Base-by-base conservation (phyloP, 2,888 invertebrate genomes). In the Heliothis peltigera region DNA sequence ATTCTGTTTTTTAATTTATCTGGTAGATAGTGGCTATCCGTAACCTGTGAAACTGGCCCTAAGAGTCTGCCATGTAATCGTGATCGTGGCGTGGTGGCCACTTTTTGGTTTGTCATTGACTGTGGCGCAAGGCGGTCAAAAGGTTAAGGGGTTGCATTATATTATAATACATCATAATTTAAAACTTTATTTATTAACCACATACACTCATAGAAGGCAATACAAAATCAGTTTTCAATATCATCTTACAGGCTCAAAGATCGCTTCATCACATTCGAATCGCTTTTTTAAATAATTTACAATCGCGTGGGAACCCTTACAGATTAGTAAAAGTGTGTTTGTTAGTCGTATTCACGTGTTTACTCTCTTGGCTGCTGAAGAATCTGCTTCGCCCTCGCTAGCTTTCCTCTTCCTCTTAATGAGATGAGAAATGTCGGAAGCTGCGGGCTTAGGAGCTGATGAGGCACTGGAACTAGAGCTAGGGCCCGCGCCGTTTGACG, bases 371-470 rank as follows among this genome's bases (percentile, higher is more conserved):
- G 96, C 92, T 0, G 96, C 96, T 0, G 95, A 92, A 0, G 93
- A 89, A 21, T 95, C 95, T 0, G 92, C 90, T 17, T 96, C 96
- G 0, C 95, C 87, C 5, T 96, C 96, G 42, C 96, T 96, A 0
- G 96, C 92, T 90, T 97, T 98, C 78, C 97, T 95, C 90, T 98
- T 98, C 74, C 97, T 94, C 81, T 96, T 97, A 71, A 98, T 97
- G 64, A 98, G 95, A 90, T 98, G 98, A 0, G 97, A 97, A 73
- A 98, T 98, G 85, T 98, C 96, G 10, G 96, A 96, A 0, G 96
- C 97, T 0, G 96, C 97, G 25, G 97, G 96, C 83, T 96, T 97
- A 19, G 95, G 88, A 18, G 92, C 88, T 4, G 91, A 66, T 4
- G 91, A 66, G 0, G 90, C 81, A 44, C 86, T 84, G 54, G 86